phyloP scores from a whole-genome alignment of 2,797 vertebrate genomes.

The Myotis planiceps region DNA sequence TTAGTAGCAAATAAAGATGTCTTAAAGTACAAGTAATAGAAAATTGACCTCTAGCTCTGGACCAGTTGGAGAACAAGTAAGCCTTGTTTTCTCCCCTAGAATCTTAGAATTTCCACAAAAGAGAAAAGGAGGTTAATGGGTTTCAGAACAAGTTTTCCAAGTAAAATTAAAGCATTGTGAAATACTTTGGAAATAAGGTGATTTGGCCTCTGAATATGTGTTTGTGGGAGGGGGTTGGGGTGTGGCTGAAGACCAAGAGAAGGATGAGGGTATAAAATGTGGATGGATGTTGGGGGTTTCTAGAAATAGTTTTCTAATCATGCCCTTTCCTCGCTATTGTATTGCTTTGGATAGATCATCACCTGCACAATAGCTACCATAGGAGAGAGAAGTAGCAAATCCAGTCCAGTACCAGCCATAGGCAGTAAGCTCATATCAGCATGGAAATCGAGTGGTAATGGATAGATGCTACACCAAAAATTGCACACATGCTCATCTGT shows the following conservation, averaged over 20 bases:
- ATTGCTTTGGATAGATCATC: not conserved
- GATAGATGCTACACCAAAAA: not conserved
- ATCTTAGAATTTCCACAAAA: not conserved
- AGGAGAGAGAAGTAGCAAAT: not conserved
- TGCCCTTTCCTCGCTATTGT: not conserved
- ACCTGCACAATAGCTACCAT: not conserved
- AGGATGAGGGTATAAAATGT: not conserved
- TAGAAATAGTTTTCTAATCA: not conserved
- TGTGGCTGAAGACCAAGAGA: not conserved
- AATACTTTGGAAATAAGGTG: not conserved
- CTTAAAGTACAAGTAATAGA: not conserved
- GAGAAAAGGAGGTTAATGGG: not conserved
- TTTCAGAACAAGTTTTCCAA: not conserved
- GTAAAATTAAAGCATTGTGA: slow-evolving; percentile 6
- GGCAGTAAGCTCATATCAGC: not conserved
- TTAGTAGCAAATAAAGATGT: not conserved
- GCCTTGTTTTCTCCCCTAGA: not conserved
- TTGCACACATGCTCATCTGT: not conserved
- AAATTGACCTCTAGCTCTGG: not conserved
- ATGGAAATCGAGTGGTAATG: not conserved
- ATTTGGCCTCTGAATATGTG: not conserved
- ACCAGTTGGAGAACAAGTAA: not conserved
- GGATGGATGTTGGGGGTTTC: not conserved
- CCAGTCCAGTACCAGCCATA: not conserved
- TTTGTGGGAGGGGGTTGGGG: not conserved